Percentiles rank a stretch among this genome's conserved stretches.
Evolutionary conservation across 2,797 vertebrate genomes (phyloP).

Genomic region (Darevskia nairensis): DNA sequence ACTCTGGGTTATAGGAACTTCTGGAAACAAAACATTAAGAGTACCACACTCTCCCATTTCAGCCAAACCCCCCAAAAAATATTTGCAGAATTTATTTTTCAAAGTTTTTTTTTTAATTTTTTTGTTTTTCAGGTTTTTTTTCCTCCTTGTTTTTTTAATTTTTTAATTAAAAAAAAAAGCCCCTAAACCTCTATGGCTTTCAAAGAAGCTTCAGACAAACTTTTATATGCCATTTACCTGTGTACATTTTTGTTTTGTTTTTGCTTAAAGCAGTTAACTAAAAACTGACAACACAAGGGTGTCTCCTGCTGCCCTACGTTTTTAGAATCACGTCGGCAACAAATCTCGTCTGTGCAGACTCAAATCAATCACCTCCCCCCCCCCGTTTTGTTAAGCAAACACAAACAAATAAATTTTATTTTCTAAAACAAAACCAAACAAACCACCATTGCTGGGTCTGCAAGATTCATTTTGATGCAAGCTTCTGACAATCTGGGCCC

Average conservation of each 20-base stretch:
- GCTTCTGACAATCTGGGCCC: not conserved
- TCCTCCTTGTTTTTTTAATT: not conserved
- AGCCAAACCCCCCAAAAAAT: accelerated
- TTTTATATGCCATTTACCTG: conserved; percentile 12
- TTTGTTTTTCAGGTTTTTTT: conserved; percentile 29
- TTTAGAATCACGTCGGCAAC: conserved; percentile 22
- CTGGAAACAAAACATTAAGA: too few relatives aligned
- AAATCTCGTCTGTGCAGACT: conserved; percentile 45
- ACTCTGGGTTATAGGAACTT: too few relatives aligned
- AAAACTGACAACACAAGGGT: conserved; percentile 41
- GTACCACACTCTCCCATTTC: not conserved
- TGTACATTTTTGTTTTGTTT: conserved; percentile 60
- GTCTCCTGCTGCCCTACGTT: conserved; percentile 15
- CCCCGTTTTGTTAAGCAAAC: too few relatives aligned
- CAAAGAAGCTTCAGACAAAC: conserved; percentile 76
- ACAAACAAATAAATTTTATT: not conserved
- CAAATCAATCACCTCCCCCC: not conserved
- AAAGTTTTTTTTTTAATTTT: conserved; percentile 66
- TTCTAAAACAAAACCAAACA: not conserved
- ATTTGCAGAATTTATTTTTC: conserved; percentile 10
- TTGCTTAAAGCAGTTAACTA: conserved; percentile 70
- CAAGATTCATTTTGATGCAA: not conserved
- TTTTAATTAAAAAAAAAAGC: conserved; percentile 72
- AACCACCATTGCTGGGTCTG: not conserved
- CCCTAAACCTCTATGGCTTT: conserved; percentile 79